Evolutionary conservation across 2,888 invertebrate species (phyloP).

Genomic region (Lasioglossum zephyrum): DNA sequence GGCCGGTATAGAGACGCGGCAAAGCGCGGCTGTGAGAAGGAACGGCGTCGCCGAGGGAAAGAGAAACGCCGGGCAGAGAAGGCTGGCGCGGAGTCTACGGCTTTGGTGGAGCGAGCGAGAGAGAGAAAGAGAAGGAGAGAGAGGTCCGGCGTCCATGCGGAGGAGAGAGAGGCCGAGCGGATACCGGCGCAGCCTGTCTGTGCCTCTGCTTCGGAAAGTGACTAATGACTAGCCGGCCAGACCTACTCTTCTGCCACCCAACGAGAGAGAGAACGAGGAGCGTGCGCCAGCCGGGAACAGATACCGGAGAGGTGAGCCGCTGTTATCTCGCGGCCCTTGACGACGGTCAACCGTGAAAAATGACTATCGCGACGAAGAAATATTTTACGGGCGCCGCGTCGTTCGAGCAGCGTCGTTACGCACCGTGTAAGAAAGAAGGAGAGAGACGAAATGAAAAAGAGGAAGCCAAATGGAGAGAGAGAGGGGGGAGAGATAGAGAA

Average conservation of each 20-base stretch:
- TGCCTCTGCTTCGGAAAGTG: slow-evolving; percentile 85
- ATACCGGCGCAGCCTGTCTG: slow-evolving; percentile 82
- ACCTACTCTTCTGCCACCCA: slow-evolving; percentile 81
- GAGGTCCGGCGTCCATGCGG: slow-evolving; percentile 38
- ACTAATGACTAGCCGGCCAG: slow-evolving; percentile 83
- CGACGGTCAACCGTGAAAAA: slow-evolving; percentile 81
- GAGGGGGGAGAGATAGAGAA: neutral
- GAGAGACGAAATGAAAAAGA: neutral
- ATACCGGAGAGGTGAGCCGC: slow-evolving; percentile 71
- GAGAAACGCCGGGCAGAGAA: slow-evolving; percentile 51
- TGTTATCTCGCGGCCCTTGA: slow-evolving; percentile 75
- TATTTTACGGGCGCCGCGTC: slow-evolving; percentile 70
- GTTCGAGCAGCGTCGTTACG: slow-evolving; percentile 48
- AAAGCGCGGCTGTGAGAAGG: slow-evolving; percentile 60
- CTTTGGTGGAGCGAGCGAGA: slow-evolving; percentile 6
- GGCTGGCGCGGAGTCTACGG: slow-evolving; percentile 24
- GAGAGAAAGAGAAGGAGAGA: neutral
- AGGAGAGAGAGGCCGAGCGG: slow-evolving; percentile 62
- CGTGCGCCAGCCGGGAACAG: slow-evolving; percentile 62
- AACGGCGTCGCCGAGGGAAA: slow-evolving; percentile 43
- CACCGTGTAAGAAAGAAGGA: slow-evolving; percentile 15
- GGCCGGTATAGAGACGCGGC: slow-evolving; percentile 71
- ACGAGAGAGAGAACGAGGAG: slow-evolving; percentile 72
- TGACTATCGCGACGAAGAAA: slow-evolving; percentile 78
- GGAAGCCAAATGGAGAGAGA: neutral